Evolutionary conservation across 2,113 vertebrate genomes (phyloP).

Genomic region (Toxostoma redivivum): DNA sequence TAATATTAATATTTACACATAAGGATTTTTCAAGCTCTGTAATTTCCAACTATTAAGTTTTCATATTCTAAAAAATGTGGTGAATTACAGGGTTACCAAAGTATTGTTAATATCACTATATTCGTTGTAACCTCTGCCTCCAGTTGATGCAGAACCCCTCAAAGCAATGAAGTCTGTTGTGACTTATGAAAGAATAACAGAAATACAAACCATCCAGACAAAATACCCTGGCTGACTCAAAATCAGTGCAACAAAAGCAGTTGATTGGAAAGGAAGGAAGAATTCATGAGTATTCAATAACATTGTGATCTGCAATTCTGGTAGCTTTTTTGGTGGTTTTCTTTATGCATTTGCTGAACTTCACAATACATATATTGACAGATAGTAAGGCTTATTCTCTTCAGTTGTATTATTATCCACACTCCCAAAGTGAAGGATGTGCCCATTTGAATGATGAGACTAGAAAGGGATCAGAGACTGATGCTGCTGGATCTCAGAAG

Average conservation of each 20-base stretch:
- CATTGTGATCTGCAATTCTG: neutral
- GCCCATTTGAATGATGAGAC: neutral
- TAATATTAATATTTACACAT: neutral
- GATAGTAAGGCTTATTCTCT: neutral
- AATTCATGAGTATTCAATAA: neutral
- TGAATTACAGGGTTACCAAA: neutral
- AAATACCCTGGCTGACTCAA: neutral
- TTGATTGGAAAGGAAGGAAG: neutral
- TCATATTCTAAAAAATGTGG: neutral
- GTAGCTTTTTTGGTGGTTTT: neutral
- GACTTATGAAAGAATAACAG: neutral
- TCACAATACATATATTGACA: neutral
- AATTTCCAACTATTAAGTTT: neutral
- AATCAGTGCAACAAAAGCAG: neutral
- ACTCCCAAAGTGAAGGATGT: neutral
- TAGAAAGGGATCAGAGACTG: neutral
- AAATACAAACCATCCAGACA: neutral
- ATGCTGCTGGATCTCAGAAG: neutral
- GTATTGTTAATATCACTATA: neutral
- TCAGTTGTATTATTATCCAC: neutral
- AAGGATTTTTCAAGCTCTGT: neutral
- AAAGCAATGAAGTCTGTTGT: neutral
- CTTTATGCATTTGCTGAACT: neutral
- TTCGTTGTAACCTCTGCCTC: neutral
- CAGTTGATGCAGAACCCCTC: neutral